A percentile compares a stretch with the other conserved stretches of the same genome.
Evolutionary conservation across 2,888 invertebrate species (phyloP).

Genomic region (Lasioglossum morio): DNA sequence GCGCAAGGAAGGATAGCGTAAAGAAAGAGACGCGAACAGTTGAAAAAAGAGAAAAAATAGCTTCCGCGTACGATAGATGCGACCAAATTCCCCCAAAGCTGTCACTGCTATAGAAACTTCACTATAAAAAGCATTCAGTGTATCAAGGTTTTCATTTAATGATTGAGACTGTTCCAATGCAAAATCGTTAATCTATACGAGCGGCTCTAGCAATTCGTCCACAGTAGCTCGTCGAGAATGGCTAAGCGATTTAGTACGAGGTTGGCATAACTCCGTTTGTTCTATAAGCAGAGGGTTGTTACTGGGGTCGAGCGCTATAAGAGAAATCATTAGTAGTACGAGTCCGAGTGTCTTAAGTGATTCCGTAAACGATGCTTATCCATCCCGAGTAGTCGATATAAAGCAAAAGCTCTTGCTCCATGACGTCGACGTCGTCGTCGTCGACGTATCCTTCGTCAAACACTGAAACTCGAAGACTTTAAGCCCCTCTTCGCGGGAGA

Average conservation of each 20-base stretch:
- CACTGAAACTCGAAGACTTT: slow-evolving; percentile 27
- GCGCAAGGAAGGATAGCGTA: too few species aligned
- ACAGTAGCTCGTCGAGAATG: not conserved
- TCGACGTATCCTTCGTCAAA: slow-evolving; percentile 16
- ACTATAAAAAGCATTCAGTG: too few species aligned
- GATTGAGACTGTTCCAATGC: not conserved
- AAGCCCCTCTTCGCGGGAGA: slow-evolving; percentile 5
- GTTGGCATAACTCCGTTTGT: not conserved
- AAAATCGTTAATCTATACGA: not conserved
- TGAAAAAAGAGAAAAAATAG: too few species aligned
- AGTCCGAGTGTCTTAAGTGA: slow-evolving; percentile 23
- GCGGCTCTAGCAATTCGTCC: not conserved
- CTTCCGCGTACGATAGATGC: too few species aligned
- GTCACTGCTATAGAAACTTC: too few species aligned
- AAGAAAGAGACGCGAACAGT: too few species aligned
- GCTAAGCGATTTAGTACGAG: not conserved
- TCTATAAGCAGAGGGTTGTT: not conserved
- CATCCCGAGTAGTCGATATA: slow-evolving; percentile 17
- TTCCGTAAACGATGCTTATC: slow-evolving; percentile 29
- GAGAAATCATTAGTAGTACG: slow-evolving; percentile 7
- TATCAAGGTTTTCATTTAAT: not conserved
- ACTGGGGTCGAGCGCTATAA: not conserved
- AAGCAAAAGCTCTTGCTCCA: slow-evolving; percentile 20
- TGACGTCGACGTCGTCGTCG: not conserved
- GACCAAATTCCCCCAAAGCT: too few species aligned